Percentiles rank a stretch among this genome's conserved stretches.
These are phyloP conservation scores for Marmota monax DNA, from an alignment of 2,113 vertebrate genomes.

Conservation along the genomic window DNA sequence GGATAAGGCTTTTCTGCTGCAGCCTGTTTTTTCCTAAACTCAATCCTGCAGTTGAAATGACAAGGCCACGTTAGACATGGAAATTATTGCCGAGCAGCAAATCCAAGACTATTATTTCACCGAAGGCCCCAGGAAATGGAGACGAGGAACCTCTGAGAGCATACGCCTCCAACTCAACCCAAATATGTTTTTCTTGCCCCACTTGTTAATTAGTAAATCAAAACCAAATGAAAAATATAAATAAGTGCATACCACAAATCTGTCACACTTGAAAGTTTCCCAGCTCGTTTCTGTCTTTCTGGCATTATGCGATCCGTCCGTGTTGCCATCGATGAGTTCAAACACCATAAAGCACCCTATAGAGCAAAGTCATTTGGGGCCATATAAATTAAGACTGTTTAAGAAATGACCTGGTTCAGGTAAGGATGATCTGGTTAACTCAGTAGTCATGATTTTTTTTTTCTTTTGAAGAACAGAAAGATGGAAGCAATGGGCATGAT, in stretches of 20 bases:
- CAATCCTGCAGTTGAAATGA: background rate
- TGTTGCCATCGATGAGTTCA: accelerated
- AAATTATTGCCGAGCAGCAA: constrained; percentile 8
- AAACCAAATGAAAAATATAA: constrained; percentile 66
- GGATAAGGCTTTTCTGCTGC: constrained; percentile 45
- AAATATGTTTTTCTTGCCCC: background rate
- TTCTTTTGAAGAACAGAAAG: background rate
- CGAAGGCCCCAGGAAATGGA: background rate
- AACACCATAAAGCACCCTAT: background rate
- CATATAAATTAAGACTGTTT: background rate
- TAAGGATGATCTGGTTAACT: background rate
- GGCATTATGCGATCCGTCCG: background rate
- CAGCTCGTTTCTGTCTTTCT: background rate
- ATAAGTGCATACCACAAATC: background rate
- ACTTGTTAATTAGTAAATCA: constrained; percentile 69
- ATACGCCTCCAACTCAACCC: background rate
- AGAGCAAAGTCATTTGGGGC: background rate
- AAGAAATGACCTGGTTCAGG: background rate
- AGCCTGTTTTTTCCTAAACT: constrained; percentile 42
- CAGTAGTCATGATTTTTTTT: background rate
- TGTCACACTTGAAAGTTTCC: constrained; percentile 61
- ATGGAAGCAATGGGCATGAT: accelerated
- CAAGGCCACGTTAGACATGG: constrained; percentile 61
- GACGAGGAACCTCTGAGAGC: background rate
- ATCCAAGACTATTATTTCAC: background rate